A percentile compares a stretch with the other conserved stretches of the same genome.
Conservation (phyloP, 1,140 invertebrate genomes). For the Sipha flava region DNA sequence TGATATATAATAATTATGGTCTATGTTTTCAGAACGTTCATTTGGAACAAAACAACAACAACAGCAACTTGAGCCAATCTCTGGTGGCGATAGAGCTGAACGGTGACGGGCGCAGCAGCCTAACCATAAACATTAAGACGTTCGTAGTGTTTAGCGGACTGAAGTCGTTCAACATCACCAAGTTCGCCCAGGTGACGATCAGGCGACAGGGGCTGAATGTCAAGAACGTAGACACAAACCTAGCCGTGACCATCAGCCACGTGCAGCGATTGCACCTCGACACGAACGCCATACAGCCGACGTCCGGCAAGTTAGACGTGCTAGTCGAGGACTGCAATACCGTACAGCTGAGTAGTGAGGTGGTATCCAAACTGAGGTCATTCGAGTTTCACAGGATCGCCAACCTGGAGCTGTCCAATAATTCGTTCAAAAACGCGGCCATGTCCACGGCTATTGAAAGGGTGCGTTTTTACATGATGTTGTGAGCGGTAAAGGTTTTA, state of each 20-base stretch:
- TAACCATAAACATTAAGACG: background rate
- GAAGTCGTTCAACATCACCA: background rate
- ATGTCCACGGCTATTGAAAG: background rate
- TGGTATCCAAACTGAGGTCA: background rate
- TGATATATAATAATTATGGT: no score
- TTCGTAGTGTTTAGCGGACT: background rate
- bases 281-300: background rate
- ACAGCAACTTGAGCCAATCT: background rate
- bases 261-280: background rate
- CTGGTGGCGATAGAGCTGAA: background rate
- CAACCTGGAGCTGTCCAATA: background rate
- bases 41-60: background rate
- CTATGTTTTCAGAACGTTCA: background rate
- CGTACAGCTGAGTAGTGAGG: background rate
- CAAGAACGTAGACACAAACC: background rate
- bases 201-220: background rate
- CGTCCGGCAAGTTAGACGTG: background rate
- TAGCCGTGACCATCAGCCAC: background rate
- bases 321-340: background rate
- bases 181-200: background rate
- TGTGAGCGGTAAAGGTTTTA: no score
- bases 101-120: background rate
- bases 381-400: background rate
- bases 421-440: background rate
- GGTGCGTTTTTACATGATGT: no score